Conservation (phyloP, 2,797 vertebrate species). For the Oreonectes daqikongensis region DNA sequence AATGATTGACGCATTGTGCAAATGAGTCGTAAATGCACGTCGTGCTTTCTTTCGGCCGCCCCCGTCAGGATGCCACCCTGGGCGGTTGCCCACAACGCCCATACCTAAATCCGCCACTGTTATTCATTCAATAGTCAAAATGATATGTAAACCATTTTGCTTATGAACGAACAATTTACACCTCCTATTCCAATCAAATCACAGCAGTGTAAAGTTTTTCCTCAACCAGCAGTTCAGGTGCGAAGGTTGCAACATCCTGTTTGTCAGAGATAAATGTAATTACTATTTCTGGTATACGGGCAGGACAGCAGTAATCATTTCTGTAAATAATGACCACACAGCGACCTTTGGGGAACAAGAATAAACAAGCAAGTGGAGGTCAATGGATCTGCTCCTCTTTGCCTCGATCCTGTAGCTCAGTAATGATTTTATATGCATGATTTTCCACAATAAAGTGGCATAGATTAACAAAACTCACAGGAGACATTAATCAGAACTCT, state of each 20-base stretch:
- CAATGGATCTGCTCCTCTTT: slow-evolving; percentile 40
- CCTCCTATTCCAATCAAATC: slow-evolving; percentile 32
- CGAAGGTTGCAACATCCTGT: slow-evolving; percentile 25
- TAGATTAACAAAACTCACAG: slow-evolving; percentile 57
- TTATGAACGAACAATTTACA: slow-evolving; percentile 23
- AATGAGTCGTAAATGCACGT: too few species aligned
- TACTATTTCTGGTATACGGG: slow-evolving; percentile 38
- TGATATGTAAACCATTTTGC: slow-evolving; percentile 11
- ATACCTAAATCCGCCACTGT: too few species aligned
- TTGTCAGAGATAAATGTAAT: slow-evolving; percentile 48
- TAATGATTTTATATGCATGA: slow-evolving; percentile 57
- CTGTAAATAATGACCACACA: slow-evolving; percentile 57
- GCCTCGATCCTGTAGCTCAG: slow-evolving; percentile 30
- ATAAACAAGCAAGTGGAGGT: slow-evolving; percentile 55
- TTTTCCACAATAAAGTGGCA: slow-evolving; percentile 52
- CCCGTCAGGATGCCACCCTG: too few species aligned
- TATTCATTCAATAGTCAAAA: slow-evolving; percentile 14
- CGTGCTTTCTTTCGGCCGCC: too few species aligned
- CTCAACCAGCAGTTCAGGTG: slow-evolving; percentile 27
- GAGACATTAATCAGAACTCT: slow-evolving; percentile 60
- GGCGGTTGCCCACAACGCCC: too few species aligned
- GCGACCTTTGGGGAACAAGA: slow-evolving; percentile 49
- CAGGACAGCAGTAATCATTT: slow-evolving; percentile 43
- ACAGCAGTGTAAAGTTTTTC: slow-evolving; percentile 1
- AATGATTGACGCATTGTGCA: too few species aligned